These are phyloP conservation scores for Notospermus geniculatus DNA, from an alignment of 1,140 invertebrate species.

Conservation along the genomic window DNA sequence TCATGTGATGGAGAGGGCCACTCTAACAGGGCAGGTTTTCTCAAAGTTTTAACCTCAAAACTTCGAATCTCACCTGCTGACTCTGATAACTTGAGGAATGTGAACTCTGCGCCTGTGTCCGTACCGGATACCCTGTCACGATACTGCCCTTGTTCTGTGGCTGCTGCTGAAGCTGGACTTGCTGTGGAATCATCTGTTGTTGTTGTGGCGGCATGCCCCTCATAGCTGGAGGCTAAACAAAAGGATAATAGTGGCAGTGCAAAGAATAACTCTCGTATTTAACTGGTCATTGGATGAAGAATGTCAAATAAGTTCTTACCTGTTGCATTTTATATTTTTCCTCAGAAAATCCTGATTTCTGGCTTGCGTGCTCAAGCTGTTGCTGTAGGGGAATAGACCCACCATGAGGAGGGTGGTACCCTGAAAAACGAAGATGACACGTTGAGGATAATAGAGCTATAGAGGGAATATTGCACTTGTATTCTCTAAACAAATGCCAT, in stretches of 20 bases:
- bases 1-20: no score
- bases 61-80: no score
- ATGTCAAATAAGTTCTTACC: constrained; percentile 10
- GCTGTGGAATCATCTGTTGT: constrained; percentile 19
- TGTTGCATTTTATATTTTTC: constrained; percentile 35
- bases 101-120: constrained; percentile 23
- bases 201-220: constrained; percentile 24
- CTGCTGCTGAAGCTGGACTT: constrained; percentile 26
- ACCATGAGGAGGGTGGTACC: constrained; percentile 29
- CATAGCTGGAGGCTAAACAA: constrained; percentile 10
- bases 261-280: no score
- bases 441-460: no score
- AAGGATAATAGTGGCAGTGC: no score
- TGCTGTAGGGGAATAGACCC: constrained; percentile 35
- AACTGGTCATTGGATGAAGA: neutral
- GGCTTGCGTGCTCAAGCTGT: constrained; percentile 43
- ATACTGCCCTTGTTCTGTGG: constrained; percentile 40
- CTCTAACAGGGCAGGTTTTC: no score
- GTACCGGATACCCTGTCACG: constrained; percentile 37
- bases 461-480: no score
- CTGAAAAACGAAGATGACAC: constrained; percentile 7
- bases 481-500: no score
- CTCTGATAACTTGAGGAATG: no score
- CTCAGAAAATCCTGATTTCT: constrained; percentile 29
- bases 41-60: no score